Conservation (phyloP, 2,113 vertebrate genomes). For the Edolisoma coerulescens region DNA sequence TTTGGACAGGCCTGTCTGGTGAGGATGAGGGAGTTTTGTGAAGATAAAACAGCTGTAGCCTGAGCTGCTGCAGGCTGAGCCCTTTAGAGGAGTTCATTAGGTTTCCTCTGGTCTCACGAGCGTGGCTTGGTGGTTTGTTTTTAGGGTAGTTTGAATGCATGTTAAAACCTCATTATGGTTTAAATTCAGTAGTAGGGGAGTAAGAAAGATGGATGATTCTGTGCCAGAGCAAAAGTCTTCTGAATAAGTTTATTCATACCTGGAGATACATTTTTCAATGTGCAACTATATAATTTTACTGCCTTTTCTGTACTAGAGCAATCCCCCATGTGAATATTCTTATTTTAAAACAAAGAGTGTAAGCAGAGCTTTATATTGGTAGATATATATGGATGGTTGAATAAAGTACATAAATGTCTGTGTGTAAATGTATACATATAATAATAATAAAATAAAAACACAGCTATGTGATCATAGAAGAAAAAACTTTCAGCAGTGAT, state of each 20-base stretch:
- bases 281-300: conserved; percentile 25
- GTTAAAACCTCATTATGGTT: not conserved
- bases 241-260: not conserved
- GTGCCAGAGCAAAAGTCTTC: not conserved
- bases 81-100: not conserved
- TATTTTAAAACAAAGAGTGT: not conserved
- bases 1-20: not conserved
- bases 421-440: not conserved
- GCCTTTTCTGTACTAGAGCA: not conserved
- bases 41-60: not conserved
- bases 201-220: not conserved
- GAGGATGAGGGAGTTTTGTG: not conserved
- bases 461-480: not conserved
- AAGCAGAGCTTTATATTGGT: not conserved
- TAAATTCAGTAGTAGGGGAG: not conserved
- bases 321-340: not conserved
- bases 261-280: not conserved
- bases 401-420: not conserved
- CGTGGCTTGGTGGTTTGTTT: not conserved
- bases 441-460: not conserved
- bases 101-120: not conserved
- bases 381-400: not conserved
- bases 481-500: not conserved
- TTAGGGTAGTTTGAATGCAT: not conserved
- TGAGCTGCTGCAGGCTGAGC: not conserved